Evolutionary conservation across 2,888 invertebrate species (phyloP).

Genomic region (Pachymerium ferrugineum): DNA sequence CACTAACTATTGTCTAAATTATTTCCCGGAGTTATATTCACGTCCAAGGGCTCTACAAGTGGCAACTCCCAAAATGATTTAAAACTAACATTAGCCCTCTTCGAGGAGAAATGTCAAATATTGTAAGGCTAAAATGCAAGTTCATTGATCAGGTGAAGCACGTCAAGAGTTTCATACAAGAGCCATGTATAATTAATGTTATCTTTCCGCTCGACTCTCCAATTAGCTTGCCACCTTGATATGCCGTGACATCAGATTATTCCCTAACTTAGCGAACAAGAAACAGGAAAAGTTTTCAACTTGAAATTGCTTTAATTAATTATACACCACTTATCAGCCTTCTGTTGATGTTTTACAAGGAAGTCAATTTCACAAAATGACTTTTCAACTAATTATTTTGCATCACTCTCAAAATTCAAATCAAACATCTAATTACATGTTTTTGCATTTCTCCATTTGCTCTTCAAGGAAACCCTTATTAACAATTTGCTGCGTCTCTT

Average conservation of each 20-base stretch:
- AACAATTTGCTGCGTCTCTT: too few relatives aligned
- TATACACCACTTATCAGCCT: slow-evolving; percentile 1
- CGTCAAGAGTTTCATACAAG: slow-evolving; percentile 10
- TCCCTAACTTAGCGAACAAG: slow-evolving; percentile 1
- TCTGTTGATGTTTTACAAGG: slow-evolving; percentile 4
- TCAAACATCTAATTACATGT: not conserved
- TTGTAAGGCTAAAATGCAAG: not conserved
- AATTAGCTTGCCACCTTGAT: slow-evolving; percentile 15
- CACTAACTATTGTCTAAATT: slow-evolving; percentile 9
- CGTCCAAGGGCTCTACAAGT: not conserved
- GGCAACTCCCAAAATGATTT: not conserved
- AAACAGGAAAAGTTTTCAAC: not conserved
- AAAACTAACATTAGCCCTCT: not conserved
- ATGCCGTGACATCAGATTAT: slow-evolving; percentile 8
- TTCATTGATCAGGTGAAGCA: slow-evolving; percentile 4
- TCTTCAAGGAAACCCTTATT: too few relatives aligned
- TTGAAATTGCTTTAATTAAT: slow-evolving; percentile 27
- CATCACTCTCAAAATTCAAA: not conserved
- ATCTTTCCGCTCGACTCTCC: slow-evolving; percentile 6
- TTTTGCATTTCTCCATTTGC: too few relatives aligned
- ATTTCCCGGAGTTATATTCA: not conserved
- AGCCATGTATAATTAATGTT: slow-evolving; percentile 24
- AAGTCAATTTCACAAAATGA: not conserved
- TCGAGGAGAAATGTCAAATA: too few relatives aligned
- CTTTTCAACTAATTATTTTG: slow-evolving; percentile 8